phyloP scores from a whole-genome alignment of 2,797 vertebrate species.

The Poeciliopsis infans region DNA sequence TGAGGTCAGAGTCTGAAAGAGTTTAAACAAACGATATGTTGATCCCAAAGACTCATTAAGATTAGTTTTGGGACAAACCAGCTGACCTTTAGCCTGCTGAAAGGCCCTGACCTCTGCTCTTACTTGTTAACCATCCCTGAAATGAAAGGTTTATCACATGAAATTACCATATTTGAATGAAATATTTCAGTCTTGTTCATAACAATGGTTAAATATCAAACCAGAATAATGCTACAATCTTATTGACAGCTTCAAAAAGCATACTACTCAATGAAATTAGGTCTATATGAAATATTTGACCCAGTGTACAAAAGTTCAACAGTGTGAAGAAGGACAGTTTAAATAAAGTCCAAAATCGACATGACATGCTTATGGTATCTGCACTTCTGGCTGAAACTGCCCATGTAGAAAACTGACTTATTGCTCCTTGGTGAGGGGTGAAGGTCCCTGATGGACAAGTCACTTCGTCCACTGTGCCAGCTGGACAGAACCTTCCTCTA shows the following conservation, averaged over 20 bases:
- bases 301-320: background rate
- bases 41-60: background rate
- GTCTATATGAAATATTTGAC: background rate
- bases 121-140: background rate
- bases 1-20: background rate
- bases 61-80: background rate
- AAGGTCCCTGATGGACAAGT: slow-evolving; percentile 84
- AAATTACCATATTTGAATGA: background rate
- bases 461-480: slow-evolving; percentile 81
- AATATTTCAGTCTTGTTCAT: background rate
- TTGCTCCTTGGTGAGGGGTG: slow-evolving; percentile 85
- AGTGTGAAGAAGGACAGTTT: background rate
- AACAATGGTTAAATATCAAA: no score
- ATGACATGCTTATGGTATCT: background rate
- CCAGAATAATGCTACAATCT: background rate
- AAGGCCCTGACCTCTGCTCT: background rate
- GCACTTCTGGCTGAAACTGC: background rate
- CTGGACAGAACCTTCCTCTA: slow-evolving; percentile 85
- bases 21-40: background rate
- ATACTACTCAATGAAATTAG: background rate
- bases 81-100: background rate
- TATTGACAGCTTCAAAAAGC: background rate
- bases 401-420: slow-evolving; percentile 67
- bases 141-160: background rate
- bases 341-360: background rate